Evolutionary conservation across 2,797 vertebrate species (phyloP), one percentile per base, ranked within the genome.

Genomic region (Anisognathus igniventris): DNA sequence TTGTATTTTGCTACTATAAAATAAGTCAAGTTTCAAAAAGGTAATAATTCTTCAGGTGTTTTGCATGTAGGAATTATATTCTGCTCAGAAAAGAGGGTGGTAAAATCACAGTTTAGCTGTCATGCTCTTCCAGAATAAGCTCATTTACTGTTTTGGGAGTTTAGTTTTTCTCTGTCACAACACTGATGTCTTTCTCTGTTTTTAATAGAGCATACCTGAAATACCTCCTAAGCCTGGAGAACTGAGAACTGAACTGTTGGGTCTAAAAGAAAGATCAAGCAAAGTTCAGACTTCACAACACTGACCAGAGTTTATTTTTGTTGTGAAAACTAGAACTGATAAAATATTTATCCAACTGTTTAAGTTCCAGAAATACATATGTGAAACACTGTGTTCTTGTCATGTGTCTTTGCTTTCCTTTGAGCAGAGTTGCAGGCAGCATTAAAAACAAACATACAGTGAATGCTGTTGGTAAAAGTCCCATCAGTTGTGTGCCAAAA

Each of bases 161-260:
- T 85, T 20, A 9, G 4, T 54, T 86, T 89, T 91, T 28, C 62
- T 70, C 31, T 95, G 51, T 27, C 40, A 33, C 47, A 66, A 12
- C 31, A 28, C 14, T 92, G 67, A 82, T 1, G 0, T 37, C 37
- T 94, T 30, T 89, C 71, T 93, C 28, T 67, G 11, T 75, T 73
- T 92, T 90, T 94, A 81, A 87, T 78, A 99, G 99, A 98, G 96
- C 48, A 98, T 99, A 95, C 99, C 99, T 94, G 99, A 99, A 67
- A 75, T 98, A 72, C 99, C 99, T 84, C 99, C 99, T 37, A 98
- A 98, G 83, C 99, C 98, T 54, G 99, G 99, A 71, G 98, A 99
- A 92, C 98, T 99, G 77, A 97, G 16, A 97, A 99, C 99, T 9
- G 99, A 99, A 88, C 98, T 99, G 27, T 96, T 97, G 80, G 99